These are phyloP conservation scores for Radopholus similis DNA, from an alignment of 1,140 invertebrate genomes.

Conservation along the genomic window DNA sequence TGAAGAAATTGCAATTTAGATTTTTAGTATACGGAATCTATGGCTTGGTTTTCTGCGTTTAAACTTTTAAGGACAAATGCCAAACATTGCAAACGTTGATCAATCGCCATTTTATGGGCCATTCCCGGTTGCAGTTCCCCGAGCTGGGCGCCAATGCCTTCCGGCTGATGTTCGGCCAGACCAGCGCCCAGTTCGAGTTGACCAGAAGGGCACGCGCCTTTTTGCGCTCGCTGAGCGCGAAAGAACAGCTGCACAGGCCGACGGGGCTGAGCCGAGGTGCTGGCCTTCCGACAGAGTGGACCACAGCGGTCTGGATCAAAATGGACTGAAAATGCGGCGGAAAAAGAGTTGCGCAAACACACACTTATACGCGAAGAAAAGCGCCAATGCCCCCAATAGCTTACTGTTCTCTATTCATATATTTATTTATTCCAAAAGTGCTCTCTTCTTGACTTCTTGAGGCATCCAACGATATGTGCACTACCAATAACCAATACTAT, in stretches of 20 bases:
- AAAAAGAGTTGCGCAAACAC: neutral
- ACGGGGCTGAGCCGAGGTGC: too few species aligned
- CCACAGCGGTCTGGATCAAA: neutral
- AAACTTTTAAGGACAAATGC: neutral
- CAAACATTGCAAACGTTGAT: neutral
- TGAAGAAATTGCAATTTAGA: conserved; percentile 4
- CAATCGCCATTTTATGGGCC: neutral
- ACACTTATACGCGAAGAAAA: neutral
- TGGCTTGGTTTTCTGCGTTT: neutral
- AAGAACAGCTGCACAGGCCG: too few species aligned
- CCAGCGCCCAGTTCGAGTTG: conserved; percentile 11
- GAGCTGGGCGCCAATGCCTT: neutral
- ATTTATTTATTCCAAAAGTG: too few species aligned
- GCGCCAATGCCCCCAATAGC: too few species aligned
- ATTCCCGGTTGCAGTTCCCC: neutral
- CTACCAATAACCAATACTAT: too few species aligned
- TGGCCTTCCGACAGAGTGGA: neutral
- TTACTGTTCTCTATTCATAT: too few species aligned
- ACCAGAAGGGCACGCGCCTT: conserved; percentile 6
- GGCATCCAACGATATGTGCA: too few species aligned
- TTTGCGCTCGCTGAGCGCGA: neutral
- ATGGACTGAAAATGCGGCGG: neutral
- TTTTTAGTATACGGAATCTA: neutral
- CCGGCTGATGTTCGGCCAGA: conserved; percentile 10
- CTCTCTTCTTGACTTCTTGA: too few species aligned